phyloP scores from a whole-genome alignment of 1,140 invertebrate genomes.

The Drosophila willistoni region DNA sequence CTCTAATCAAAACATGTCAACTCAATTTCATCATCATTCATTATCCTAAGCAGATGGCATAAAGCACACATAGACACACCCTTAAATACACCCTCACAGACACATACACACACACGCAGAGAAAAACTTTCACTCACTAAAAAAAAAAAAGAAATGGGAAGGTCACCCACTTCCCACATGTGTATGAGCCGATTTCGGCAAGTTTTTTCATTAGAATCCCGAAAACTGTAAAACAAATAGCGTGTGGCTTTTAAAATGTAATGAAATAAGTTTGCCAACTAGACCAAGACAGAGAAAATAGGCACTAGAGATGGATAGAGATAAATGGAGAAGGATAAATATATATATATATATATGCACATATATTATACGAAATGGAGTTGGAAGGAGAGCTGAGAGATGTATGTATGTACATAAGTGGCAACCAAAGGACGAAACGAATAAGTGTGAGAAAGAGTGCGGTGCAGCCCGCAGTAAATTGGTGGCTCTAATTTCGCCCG shows the following conservation, averaged over 20 bases:
- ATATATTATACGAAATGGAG: background rate
- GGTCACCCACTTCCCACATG: too few relatives aligned
- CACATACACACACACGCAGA: background rate
- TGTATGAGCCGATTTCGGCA: constrained; percentile 6
- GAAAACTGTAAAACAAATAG: constrained; percentile 22
- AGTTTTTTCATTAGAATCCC: constrained; percentile 19
- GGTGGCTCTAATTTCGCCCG: constrained; percentile 21
- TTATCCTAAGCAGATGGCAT: constrained; percentile 8
- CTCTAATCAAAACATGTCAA: constrained; percentile 8
- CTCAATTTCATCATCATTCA: constrained; percentile 11
- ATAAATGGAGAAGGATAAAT: background rate
- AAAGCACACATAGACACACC: background rate
- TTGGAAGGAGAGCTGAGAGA: background rate
- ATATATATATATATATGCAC: background rate
- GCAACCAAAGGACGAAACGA: background rate
- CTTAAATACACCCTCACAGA: background rate
- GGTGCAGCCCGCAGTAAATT: constrained; percentile 10
- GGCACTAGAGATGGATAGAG: background rate
- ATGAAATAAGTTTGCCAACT: constrained; percentile 24
- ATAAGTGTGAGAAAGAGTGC: background rate
- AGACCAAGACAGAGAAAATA: background rate
- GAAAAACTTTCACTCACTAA: too few relatives aligned
- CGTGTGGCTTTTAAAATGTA: constrained; percentile 23
- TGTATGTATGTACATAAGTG: too few relatives aligned
- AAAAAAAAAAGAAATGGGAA: too few relatives aligned